These are phyloP conservation scores for Pygathrix nemaeus DNA, from an alignment of 2,113 vertebrate genomes.

Conservation along the genomic window DNA sequence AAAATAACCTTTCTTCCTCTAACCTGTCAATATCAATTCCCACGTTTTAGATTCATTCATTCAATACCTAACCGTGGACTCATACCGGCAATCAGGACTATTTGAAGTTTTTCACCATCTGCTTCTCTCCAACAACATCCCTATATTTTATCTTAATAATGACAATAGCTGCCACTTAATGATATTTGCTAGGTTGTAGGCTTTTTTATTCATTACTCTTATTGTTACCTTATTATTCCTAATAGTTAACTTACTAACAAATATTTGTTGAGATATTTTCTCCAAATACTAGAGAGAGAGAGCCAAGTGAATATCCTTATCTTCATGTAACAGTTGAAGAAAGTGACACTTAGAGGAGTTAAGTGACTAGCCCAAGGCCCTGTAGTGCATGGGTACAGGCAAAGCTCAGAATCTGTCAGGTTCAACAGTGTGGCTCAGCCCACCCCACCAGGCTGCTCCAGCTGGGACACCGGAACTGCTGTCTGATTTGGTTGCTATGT, in stretches of 20 bases:
- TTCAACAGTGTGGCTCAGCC: not conserved
- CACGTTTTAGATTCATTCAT: not conserved
- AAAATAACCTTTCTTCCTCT: not conserved
- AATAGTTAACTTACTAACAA: not conserved
- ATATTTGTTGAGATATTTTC: slow-evolving; percentile 11
- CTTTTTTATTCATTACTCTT: slow-evolving; percentile 33
- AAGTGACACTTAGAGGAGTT: not conserved
- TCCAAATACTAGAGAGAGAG: not conserved
- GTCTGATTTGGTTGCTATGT: not conserved
- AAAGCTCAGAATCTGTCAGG: not conserved
- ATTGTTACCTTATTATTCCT: not conserved
- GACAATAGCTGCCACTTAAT: not conserved
- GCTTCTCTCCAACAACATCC: not conserved
- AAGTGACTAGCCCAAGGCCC: not conserved
- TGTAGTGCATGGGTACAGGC: not conserved
- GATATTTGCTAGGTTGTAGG: not conserved
- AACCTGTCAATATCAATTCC: not conserved
- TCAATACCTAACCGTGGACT: not conserved
- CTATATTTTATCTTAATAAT: slow-evolving; percentile 26
- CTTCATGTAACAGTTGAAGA: not conserved
- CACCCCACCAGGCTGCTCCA: not conserved
- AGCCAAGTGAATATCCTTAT: not conserved
- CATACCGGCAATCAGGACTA: not conserved
- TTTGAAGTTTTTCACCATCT: not conserved
- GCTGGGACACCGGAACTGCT: not conserved